Evolutionary conservation across 2,888 invertebrate species (phyloP), one percentile per base, ranked within the genome.

Genomic region (Mimumesa dahlbomi): DNA sequence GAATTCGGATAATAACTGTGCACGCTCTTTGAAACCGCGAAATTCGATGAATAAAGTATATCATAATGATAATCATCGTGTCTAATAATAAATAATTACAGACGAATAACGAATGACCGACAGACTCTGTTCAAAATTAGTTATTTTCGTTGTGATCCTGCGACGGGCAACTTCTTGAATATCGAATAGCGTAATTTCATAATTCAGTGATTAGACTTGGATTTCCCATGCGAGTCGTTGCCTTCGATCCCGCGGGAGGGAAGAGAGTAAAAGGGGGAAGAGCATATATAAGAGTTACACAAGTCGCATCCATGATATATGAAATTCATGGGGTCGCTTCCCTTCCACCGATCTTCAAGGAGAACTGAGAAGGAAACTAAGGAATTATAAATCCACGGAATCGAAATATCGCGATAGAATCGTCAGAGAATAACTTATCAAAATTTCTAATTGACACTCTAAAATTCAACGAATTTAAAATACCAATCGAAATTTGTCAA

Each of bases 171-270:
- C n/a, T 46, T 50, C 40, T 50, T 75, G 76, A 79, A 78, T 68
- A 71, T 76, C 64, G 52, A 70, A 75, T 68, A 62, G 63, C 46
- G 66, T 58, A 63, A 59, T 81, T 79, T 71, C 66, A 75, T 75
- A 71, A 79, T 73, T 78, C 62, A 71, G 16, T 31, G 73, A 73
- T 75, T 73, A 79, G 73, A 66, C 59, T 36, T 18, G 61, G 43
- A 79, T 79, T 79, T 77, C 72, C 72, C 75, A 14, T 14, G 73
- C 46, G 80, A 58, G 68, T 64, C 62, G 49, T 79, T 65, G 63
- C 50, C 43, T 43, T 54, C 73, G 58, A 53, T 54, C 65, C 43
- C 22, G 38, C n/a, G 45, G 9, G 13, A 16, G n/a, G 29, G 16
- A 6, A 40, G 36, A 56, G 38, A 11, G 38, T 19, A 40, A 31